Conservation (phyloP, 2,113 vertebrate species). For the Sclerurus mexicanus region DNA sequence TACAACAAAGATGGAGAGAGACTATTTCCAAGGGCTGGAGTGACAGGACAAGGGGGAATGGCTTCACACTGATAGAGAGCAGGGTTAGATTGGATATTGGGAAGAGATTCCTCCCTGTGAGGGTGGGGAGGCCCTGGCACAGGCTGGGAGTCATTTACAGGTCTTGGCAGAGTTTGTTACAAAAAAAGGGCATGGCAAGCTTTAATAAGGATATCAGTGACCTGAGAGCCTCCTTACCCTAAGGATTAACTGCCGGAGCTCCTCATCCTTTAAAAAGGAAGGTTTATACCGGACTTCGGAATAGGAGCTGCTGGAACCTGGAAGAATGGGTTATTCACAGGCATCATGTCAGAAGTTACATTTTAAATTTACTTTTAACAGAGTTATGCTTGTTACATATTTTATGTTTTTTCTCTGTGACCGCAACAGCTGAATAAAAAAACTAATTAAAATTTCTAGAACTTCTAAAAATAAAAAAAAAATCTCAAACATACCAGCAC, state of each 20-base stretch:
- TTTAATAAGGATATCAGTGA: not conserved
- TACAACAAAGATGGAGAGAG: not conserved
- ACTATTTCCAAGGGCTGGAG: not conserved
- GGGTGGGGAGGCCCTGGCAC: not conserved
- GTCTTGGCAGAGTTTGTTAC: not conserved
- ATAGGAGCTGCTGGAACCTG: constrained; percentile 82
- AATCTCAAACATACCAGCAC: not conserved
- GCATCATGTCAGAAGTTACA: not conserved
- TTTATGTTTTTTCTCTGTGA: not conserved
- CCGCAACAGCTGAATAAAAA: not conserved
- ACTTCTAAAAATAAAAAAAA: not conserved
- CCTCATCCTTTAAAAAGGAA: constrained; percentile 87
- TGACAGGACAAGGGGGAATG: not conserved
- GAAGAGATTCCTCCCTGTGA: not conserved
- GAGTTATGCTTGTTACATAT: not conserved
- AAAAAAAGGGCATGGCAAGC: not conserved
- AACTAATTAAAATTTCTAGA: not conserved
- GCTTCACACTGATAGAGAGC: not conserved
- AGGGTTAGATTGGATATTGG: accelerated
- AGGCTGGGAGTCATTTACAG: not conserved
- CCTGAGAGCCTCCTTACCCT: constrained; percentile 69
- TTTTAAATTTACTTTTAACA: not conserved
- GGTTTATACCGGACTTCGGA: constrained; percentile 84
- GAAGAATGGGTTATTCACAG: not conserved
- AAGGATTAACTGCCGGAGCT: constrained; percentile 85